phyloP scores from a whole-genome alignment of 1,140 invertebrate species.

The Bombus pyrosoma region DNA sequence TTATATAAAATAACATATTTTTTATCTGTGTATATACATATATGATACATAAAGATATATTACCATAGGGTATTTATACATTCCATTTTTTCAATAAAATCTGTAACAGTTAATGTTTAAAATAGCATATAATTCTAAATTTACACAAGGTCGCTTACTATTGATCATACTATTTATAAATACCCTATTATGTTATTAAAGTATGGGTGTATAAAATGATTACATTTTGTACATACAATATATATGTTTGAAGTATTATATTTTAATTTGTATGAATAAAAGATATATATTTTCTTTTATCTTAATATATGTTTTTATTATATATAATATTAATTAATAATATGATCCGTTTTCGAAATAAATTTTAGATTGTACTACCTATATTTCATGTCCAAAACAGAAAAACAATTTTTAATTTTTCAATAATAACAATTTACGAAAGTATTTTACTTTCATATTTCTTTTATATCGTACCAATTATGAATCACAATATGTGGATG shows the following conservation, averaged over 20 bases:
- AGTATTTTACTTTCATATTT: background rate
- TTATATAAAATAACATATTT: constrained; percentile 11
- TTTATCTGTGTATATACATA: background rate
- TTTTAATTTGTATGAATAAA: background rate
- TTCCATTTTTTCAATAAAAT: background rate
- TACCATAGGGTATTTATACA: constrained; percentile 18
- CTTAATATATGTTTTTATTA: background rate
- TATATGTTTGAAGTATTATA: background rate
- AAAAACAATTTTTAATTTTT: background rate
- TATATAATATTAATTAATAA: background rate
- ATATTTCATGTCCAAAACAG: background rate
- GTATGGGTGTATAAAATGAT: constrained; percentile 1
- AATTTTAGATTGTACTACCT: background rate
- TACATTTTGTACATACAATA: constrained; percentile 6
- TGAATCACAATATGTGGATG: background rate
- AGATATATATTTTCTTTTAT: constrained; percentile 3
- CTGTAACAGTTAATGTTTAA: background rate
- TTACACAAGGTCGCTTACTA: background rate
- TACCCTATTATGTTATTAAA: constrained; percentile 14
- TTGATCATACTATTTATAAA: background rate
- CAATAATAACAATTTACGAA: background rate
- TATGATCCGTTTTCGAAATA: background rate
- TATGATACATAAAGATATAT: constrained; percentile 7
- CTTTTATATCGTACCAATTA: background rate
- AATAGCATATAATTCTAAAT: background rate